phyloP scores from a whole-genome alignment of 1,140 invertebrate species.

The Plodia interpunctella region DNA sequence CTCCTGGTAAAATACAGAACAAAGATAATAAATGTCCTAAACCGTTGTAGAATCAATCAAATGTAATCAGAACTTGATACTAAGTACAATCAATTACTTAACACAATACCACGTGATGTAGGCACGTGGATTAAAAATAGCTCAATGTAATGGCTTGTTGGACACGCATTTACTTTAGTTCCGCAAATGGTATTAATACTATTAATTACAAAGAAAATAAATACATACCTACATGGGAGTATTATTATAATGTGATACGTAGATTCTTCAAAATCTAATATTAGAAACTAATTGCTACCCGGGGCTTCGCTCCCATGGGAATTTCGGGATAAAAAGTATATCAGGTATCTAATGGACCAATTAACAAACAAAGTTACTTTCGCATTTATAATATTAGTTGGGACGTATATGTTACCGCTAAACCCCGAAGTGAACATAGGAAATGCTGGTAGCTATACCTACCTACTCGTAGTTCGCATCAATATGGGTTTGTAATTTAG shows the following conservation, averaged over 20 bases:
- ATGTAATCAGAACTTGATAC: neutral
- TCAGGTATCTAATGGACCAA: too few species aligned
- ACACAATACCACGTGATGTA: conserved; percentile 1
- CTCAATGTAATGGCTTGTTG: conserved; percentile 1
- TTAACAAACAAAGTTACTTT: too few species aligned
- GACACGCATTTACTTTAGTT: conserved; percentile 4
- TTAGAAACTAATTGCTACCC: too few species aligned
- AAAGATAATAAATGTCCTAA: neutral
- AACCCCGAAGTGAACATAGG: too few species aligned
- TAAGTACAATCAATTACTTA: neutral
- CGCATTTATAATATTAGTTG: too few species aligned
- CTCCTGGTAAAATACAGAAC: neutral
- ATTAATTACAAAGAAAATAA: neutral
- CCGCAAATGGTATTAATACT: neutral
- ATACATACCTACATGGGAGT: too few species aligned
- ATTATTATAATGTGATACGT: neutral
- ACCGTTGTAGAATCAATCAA: neutral
- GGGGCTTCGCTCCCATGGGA: too few species aligned
- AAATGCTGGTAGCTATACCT: too few species aligned
- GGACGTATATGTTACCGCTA: too few species aligned
- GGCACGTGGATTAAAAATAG: neutral
- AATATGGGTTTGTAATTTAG: too few species aligned
- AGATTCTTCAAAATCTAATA: conserved; percentile 12
- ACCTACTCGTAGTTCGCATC: too few species aligned
- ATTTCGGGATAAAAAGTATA: too few species aligned